Conservation (phyloP, 2,113 vertebrate species). For the Ginglymostoma cirratum region DNA sequence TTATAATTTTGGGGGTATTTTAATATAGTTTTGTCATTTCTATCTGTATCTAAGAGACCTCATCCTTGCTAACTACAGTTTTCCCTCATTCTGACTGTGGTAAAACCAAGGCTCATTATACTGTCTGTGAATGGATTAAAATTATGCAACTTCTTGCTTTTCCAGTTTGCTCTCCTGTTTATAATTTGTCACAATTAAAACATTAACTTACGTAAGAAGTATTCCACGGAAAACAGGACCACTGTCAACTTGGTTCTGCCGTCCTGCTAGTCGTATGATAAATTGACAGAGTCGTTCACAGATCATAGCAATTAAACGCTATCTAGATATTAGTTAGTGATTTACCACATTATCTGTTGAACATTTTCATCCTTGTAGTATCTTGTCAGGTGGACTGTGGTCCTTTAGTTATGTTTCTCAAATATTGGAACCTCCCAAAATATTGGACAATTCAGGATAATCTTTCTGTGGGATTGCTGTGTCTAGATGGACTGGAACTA, state of each 20-base stretch:
- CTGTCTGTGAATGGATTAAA: not conserved
- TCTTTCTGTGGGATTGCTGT: not conserved
- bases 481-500: not conserved
- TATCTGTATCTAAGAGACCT: not conserved
- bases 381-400: not conserved
- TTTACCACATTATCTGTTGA: not conserved
- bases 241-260: not conserved
- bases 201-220: not conserved
- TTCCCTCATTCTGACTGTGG: not conserved
- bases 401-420: not conserved
- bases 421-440: not conserved
- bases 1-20: not conserved
- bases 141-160: not conserved
- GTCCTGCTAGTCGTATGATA: not conserved
- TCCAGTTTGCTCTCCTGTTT: too few species aligned
- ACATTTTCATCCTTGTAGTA: not conserved
- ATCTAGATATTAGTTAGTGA: not conserved
- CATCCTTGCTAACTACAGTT: not conserved
- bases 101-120: not conserved
- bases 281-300: not conserved
- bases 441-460: not conserved
- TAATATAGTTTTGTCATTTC: not conserved
- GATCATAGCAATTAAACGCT: not conserved
- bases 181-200: not conserved
- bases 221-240: not conserved